These are phyloP conservation scores for Vidua chalybeata DNA, from an alignment of 2,113 vertebrate genomes.

Conservation along the genomic window DNA sequence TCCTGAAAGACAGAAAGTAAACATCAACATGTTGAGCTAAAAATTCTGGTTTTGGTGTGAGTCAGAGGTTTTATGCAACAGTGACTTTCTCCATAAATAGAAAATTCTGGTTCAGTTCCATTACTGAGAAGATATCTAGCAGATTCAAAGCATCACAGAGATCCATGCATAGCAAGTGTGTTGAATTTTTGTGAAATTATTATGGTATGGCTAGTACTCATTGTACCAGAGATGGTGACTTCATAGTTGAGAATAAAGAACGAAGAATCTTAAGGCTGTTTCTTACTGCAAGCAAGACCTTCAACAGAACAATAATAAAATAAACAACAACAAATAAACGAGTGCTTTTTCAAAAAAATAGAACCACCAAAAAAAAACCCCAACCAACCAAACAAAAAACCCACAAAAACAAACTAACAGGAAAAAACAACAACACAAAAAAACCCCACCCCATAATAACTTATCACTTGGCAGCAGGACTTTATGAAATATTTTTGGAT, in stretches of 20 bases:
- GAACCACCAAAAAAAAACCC: no score
- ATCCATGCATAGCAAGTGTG: not conserved
- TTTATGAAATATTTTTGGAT: not conserved
- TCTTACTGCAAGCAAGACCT: not conserved
- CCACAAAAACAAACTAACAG: not conserved
- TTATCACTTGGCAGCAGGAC: not conserved
- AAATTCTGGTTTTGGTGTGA: not conserved
- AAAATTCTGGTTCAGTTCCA: not conserved
- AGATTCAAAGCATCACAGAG: not conserved
- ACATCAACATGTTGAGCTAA: not conserved
- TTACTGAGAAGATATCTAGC: not conserved
- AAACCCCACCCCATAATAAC: no score
- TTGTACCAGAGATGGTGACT: not conserved
- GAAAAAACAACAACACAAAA: not conserved
- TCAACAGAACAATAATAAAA: not conserved
- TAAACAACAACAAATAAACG: not conserved
- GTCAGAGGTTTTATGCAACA: not conserved
- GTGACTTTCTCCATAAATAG: not conserved
- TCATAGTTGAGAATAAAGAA: not conserved
- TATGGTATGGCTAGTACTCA: not conserved
- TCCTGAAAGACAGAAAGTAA: not conserved
- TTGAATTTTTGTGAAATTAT: not conserved
- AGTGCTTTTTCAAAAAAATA: not conserved
- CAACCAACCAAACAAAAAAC: not conserved
- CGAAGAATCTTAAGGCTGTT: not conserved